Base-by-base conservation (phyloP, 1,140 invertebrate species). In the Cherax quadricarinatus region DNA sequence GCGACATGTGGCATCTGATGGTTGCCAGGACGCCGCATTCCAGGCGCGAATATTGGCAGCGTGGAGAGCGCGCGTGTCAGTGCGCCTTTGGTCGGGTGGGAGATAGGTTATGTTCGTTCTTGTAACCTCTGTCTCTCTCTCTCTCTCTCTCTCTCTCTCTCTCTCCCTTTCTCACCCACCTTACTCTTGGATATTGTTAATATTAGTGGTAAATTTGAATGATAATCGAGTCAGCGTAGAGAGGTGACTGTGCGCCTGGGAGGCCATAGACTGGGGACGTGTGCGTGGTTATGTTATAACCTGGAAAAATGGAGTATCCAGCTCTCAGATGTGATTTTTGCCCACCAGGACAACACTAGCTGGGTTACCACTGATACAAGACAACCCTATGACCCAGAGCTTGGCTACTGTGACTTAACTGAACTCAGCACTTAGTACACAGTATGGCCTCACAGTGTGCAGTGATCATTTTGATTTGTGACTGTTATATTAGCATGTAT, bases 21-120 rank as follows among this genome's bases (percentile, higher is more conserved):
- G 89, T 90, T 90, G 89, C 89, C 89, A 49, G 89, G 89, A 90
- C 89, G 89, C 89, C 82, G 89, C 89, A 90, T 90, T 90, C 89
- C 89, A 90, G 89, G n/a, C 82, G 21, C 18, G 89, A 90, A 90
- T 90, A 90, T 90, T 90, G 89, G 89, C 89, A 90, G 62, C 89
- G 89, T 90, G 89, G 82, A 90, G 89, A 75, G 89, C 89, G 89
- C 82, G 89, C 82, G 89, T 90, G 89, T 90, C 89, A 90, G 89
- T 90, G 82, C 81, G 89, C 57, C 51, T 85, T 84, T 84, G 89
- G 82, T 41, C 70, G 62, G 16, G 82, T 73, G 89, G n/a, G 81
- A 57, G 82, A 48, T 41, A 85, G 82, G 82, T 30, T 51, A 78
- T 79, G 81, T 6, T 57, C 66, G 14, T 66, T 66, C 48, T 49